These are phyloP conservation scores for Orthonychiurus folsomi DNA, from an alignment of 2,888 invertebrate species.

Conservation along the genomic window DNA sequence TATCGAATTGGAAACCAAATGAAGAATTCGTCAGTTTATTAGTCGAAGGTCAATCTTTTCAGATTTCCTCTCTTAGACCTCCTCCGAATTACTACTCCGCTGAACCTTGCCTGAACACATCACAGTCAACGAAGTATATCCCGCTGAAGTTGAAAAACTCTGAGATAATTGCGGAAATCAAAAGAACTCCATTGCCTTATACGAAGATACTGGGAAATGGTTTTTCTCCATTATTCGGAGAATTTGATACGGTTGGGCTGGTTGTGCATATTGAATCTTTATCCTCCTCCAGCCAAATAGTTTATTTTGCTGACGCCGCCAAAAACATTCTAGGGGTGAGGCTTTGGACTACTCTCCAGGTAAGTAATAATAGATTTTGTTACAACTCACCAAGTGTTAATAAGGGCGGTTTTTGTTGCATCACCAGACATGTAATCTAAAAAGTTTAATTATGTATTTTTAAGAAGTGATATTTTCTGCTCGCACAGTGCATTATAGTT, in stretches of 20 bases:
- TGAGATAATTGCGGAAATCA: slow-evolving; percentile 16
- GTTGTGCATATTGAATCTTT: slow-evolving; percentile 50
- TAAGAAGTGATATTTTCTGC: too few relatives aligned
- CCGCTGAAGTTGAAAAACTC: not conserved
- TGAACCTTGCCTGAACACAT: slow-evolving; percentile 12
- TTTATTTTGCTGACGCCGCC: slow-evolving; percentile 53
- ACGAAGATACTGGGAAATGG: slow-evolving; percentile 45
- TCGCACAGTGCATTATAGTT: too few relatives aligned
- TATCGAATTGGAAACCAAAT: slow-evolving; percentile 64
- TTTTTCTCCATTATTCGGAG: slow-evolving; percentile 52
- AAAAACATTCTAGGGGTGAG: slow-evolving; percentile 51
- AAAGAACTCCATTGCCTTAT: slow-evolving; percentile 48
- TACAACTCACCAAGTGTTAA: too few relatives aligned
- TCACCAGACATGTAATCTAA: too few relatives aligned
- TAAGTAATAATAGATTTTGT: too few relatives aligned
- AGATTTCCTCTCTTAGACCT: slow-evolving; percentile 53
- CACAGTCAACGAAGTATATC: not conserved
- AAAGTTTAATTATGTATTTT: too few relatives aligned
- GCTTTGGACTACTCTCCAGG: slow-evolving; percentile 51
- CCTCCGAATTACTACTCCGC: slow-evolving; percentile 3
- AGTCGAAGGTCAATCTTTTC: slow-evolving; percentile 55
- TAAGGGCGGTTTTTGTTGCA: too few relatives aligned
- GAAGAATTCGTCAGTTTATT: slow-evolving; percentile 53
- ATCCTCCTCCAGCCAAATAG: slow-evolving; percentile 47
- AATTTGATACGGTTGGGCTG: slow-evolving; percentile 65